phyloP scores from a whole-genome alignment of 2,113 vertebrate species.

The Pseudorhombus dupliciocellatus region DNA sequence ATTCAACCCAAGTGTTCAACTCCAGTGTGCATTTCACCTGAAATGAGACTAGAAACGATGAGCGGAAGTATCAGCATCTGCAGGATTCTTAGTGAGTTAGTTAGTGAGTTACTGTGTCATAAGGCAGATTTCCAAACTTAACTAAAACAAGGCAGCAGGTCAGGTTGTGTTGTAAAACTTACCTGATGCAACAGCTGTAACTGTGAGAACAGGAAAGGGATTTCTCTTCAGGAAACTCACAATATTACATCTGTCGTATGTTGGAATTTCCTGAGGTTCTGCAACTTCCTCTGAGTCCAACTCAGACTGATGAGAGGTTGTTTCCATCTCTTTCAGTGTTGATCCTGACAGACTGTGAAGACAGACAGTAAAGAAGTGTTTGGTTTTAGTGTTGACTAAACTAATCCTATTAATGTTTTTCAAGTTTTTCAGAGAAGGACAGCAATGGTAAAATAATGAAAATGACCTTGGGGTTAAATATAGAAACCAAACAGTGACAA shows the following conservation, averaged over 20 bases:
- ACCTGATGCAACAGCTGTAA: slow-evolving; percentile 29
- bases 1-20: not conserved
- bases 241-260: not conserved
- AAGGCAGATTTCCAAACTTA: not conserved
- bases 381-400: no score
- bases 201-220: slow-evolving; percentile 33
- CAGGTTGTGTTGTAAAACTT: not conserved
- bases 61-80: slow-evolving; percentile 52
- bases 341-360: not conserved
- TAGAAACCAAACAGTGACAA: not conserved
- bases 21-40: slow-evolving; percentile 24
- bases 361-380: not conserved
- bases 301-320: not conserved
- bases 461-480: no score
- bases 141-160: not conserved
- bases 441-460: no score
- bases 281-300: slow-evolving; percentile 1
- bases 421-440: no score
- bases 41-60: slow-evolving; percentile 51
- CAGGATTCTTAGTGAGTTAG: slow-evolving; percentile 34
- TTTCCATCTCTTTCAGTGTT: not conserved
- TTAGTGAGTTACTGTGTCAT: not conserved
- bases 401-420: no score
- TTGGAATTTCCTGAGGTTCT: not conserved
- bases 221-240: slow-evolving; percentile 30